Evolutionary conservation across 1,140 invertebrate genomes (phyloP), one percentile per base, ranked within the genome.

Genomic region (Brachionus asplanchnoidis): DNA sequence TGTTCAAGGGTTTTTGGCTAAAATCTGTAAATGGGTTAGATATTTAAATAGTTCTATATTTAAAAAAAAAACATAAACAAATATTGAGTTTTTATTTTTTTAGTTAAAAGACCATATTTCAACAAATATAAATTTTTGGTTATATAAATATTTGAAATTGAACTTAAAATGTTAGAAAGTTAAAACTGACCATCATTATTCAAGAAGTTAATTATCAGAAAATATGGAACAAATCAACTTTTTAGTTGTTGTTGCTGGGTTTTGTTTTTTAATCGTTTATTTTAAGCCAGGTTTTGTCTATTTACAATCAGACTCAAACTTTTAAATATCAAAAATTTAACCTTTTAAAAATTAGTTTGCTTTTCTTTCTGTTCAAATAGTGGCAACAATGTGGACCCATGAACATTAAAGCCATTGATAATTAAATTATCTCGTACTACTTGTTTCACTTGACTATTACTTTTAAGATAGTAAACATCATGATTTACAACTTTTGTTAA

Each of bases 211-310:
- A 68, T 32, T 68, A 73, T 42, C 12, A 40, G 14, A 73, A 73
- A 73, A 73, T 73, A 73, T 73, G 68, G 68, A 73, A 73, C 40
- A 42, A 42, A 73, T 73, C 68, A 73, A 73, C 8, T 73, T 73
- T 40, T 68, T 68, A 32, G 32, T 36, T 68, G 12, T 68, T 68
- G 3, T 32, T 68, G 26, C 32, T 68, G 11, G 32, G n/a, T 32
- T 68, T 73, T 42, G 36, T 20, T 40, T 73, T 73, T 17, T 42
- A 60, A 60, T 60, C 20, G 53, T 60, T 60, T 60, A 60, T 60
- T 60, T 60, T 60, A 60, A 60, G 20, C n/a, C 53, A 42, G 36
- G 17, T 73, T 73, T 12, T 40, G 68, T 73, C 68, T 73, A 73
- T 73, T 73, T 40, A 73, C 28, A 40, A 60, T 60, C 53, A 60